These are phyloP conservation scores for Rhabdornis inornatus DNA, from an alignment of 2,113 vertebrate genomes.

Conservation along the genomic window DNA sequence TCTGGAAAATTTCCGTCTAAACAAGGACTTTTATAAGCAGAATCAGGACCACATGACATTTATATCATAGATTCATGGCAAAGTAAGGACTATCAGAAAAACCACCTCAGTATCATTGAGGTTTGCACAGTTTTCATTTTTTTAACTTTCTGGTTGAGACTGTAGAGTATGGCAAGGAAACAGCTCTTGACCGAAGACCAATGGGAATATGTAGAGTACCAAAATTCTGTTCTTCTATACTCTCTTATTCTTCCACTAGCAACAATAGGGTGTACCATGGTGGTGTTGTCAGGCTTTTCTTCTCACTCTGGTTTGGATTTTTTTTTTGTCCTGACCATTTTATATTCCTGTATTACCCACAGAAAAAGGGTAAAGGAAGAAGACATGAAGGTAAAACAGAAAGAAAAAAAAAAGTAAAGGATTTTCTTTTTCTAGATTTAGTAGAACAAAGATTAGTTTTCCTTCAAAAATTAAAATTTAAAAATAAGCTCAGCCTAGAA, in stretches of 20 bases:
- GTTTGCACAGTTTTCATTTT: background rate
- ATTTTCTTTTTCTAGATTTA: background rate
- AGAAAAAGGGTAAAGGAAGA: background rate
- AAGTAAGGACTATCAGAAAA: background rate
- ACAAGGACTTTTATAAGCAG: background rate
- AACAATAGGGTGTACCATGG: background rate
- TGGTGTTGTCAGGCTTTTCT: background rate
- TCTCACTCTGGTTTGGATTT: background rate
- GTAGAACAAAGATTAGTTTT: background rate
- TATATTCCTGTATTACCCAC: background rate
- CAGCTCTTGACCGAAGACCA: background rate
- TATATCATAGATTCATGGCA: background rate
- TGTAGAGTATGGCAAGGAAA: background rate
- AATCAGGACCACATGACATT: background rate
- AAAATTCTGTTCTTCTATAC: background rate
- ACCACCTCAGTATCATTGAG: background rate
- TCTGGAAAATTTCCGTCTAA: background rate
- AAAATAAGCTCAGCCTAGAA: background rate
- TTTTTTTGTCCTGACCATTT: background rate
- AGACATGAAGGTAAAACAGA: background rate
- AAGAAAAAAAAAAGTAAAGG: rapidly evolving
- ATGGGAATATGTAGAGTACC: rapidly evolving
- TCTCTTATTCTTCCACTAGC: background rate
- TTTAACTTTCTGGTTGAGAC: background rate
- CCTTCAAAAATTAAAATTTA: background rate